Evolutionary conservation across 92 coral and sea anemone species (phyloP), one percentile per base, ranked within the genome.

Genomic region (Zoanthus sociatus): DNA sequence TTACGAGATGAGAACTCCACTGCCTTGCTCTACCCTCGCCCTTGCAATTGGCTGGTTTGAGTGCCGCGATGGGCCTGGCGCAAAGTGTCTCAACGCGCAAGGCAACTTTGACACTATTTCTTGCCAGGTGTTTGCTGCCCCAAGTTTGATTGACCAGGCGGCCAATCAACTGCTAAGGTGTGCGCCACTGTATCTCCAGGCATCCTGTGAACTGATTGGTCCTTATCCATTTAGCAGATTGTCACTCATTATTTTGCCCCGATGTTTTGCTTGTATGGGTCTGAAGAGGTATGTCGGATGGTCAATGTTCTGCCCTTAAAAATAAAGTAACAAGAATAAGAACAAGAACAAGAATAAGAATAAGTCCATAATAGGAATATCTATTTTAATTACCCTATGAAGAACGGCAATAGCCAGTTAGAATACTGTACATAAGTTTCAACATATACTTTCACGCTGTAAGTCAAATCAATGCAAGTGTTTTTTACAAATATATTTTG

Each of bases 191-290:
- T 97, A 92, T 89, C 77, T 97, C 79, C 88, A 93, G 86, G 98
- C 96, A 8, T 90, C 99, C 44, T 97, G 98, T 78, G 93, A 92
- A 87, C 90, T 97, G 26, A 94, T 97, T 82, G 99, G 99, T 8
- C 94, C 98, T 7, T 97, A 95, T 90, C 99, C 99, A 12, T 97
- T 97, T 74, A 90, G 77, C 81, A 91, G 99, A 61, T 82, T 97
- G 33, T 97, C 93, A 44, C 87, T 97, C 51, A 90, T 97, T 12
- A 83, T 97, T 17, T 90, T 97, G 14, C 99, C 99, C 18, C 92
- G 92, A 83, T 95, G 99, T 78, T 97, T 97, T 78, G 99, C 99
- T 47, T 97, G 99, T 71, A 97, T 97, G 99, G 99, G 99, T 0
- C 93, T 97, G 46, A 97, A 95, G 90, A 97, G 97, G 99, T 95